Conservation (phyloP, 2,888 invertebrate genomes). For the Clunio marinus region DNA sequence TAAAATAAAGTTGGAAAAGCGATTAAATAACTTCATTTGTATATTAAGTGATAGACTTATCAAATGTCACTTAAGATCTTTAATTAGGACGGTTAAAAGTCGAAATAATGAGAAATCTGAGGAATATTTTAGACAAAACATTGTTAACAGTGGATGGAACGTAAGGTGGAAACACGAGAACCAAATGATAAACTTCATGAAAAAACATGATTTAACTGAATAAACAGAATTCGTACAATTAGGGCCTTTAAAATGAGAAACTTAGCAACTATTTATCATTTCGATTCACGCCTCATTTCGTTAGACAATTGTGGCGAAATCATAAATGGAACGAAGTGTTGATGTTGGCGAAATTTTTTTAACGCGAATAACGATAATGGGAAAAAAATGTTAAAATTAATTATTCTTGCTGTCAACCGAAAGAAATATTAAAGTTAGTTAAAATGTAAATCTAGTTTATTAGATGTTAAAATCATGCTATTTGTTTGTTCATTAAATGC, state of each 20-base stretch:
- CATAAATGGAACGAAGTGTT: no score
- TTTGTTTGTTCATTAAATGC: slow-evolving; percentile 9
- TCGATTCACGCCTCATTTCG: background rate
- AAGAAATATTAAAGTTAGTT: background rate
- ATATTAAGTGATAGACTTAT: background rate
- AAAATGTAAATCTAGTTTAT: background rate
- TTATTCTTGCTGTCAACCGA: background rate
- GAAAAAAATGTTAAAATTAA: background rate
- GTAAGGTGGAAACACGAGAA: no score
- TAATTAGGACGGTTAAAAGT: no score
- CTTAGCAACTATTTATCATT: slow-evolving; percentile 11
- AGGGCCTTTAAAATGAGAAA: slow-evolving; percentile 15
- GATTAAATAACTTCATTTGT: background rate
- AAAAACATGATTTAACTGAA: slow-evolving; percentile 1
- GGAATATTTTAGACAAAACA: no score
- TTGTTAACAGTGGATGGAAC: no score
- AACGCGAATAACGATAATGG: no score
- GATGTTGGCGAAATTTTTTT: no score
- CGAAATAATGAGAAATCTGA: background rate
- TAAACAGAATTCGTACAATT: slow-evolving; percentile 4
- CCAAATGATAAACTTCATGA: background rate
- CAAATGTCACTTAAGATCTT: no score
- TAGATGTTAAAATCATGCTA: background rate
- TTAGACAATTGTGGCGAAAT: no score
- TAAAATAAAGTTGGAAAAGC: background rate